phyloP scores from a whole-genome alignment of 2,888 invertebrate genomes.

The Limnephilus rhombicus region DNA sequence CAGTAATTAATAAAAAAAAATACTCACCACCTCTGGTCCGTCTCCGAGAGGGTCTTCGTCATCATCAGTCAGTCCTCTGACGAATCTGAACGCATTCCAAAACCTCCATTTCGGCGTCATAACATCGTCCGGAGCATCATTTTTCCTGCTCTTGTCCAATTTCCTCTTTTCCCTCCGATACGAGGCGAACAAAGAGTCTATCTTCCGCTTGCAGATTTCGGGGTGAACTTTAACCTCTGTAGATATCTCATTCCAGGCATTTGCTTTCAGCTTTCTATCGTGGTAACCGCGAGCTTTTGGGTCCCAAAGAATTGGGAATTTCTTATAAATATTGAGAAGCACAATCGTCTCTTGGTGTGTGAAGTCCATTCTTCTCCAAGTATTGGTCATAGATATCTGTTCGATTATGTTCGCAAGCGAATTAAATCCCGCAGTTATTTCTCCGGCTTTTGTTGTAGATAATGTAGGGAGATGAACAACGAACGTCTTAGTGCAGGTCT shows the following conservation, averaged over 20 bases:
- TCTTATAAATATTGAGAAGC: slow-evolving; percentile 58
- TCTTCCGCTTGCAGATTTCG: slow-evolving; percentile 60
- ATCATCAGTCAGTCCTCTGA: slow-evolving; percentile 59
- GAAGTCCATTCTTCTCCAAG: slow-evolving; percentile 53
- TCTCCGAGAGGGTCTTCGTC: slow-evolving; percentile 62
- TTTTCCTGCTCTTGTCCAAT: slow-evolving; percentile 46
- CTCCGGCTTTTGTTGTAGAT: neutral
- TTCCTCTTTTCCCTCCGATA: slow-evolving; percentile 57
- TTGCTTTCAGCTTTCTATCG: slow-evolving; percentile 53
- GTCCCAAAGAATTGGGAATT: slow-evolving; percentile 57
- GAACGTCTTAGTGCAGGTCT: neutral
- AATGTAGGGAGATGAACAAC: neutral
- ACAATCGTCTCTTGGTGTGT: slow-evolving; percentile 55
- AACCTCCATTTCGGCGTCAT: slow-evolving; percentile 56
- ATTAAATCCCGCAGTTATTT: neutral
- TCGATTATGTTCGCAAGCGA: neutral
- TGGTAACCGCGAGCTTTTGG: slow-evolving; percentile 49
- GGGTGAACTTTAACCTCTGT: slow-evolving; percentile 62
- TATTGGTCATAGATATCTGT: neutral
- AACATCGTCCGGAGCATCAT: slow-evolving; percentile 20
- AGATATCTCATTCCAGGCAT: slow-evolving; percentile 60
- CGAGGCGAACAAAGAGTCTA: slow-evolving; percentile 60
- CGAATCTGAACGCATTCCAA: slow-evolving; percentile 63
- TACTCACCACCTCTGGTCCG: slow-evolving; percentile 56
- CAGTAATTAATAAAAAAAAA: neutral